Evolutionary conservation across 2,888 invertebrate species (phyloP), one percentile per base, ranked within the genome.

Genomic region (Bombyx huttoni): DNA sequence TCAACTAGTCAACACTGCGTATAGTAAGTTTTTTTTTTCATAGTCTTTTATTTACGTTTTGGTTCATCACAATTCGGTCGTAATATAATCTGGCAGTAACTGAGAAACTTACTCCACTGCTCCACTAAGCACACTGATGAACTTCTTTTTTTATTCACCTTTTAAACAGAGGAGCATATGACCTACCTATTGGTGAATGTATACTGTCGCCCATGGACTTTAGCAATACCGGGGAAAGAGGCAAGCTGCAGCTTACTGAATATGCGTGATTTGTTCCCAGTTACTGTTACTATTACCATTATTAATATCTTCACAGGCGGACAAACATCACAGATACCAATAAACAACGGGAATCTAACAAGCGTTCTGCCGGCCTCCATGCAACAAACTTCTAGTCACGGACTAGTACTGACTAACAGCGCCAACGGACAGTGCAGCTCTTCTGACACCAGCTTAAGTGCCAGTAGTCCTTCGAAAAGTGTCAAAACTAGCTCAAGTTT

Each of bases 401-500:
- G 68, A 8, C 68, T 77, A 34, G 82, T 76, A 0, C 66, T 78
- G 8, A 75, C 77, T 34, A 77, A 65, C 69, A 81, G 68, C 52
- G 77, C 81, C 9, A 88, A 81, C 57, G 89, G 80, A 8, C 89
- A 84, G 58, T 89, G 89, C 65, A 88, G 89, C 49, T 89, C 89
- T 0, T 88, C 88, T 0, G 89, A 89, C 62, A 89, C 89, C 9
- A 83, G 93, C 66, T 75, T 92, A 46, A 93, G 92, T 63, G 94
- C 93, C 48, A 93, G 93, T 60, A 95, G 95, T 68, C 96, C 96
- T 0, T 95, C 95, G 51, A 94, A 96, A 75, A 96, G 95, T 76
- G 92, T 95, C 10, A 95, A 96, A 72, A 96, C 96, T 50, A 94
- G 94, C 40, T 94, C 95, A 24, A 95, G 95, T 61, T 88, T 96